Conservation (phyloP, 2,113 vertebrate genomes). For the Montifringilla adamsi region DNA sequence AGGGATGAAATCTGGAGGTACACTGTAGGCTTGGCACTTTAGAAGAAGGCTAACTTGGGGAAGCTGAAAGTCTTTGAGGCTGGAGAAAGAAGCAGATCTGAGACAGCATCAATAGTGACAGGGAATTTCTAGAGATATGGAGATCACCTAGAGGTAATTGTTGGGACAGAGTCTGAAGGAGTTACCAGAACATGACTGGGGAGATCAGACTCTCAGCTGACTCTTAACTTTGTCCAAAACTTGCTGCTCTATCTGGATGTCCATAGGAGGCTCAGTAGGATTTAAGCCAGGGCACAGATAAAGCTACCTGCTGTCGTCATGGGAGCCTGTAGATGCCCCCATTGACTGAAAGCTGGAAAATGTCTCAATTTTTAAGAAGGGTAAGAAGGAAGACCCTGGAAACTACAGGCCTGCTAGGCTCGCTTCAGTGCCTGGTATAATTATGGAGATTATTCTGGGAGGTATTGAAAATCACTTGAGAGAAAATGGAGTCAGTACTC, state of each 20-base stretch:
- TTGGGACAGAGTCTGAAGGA: not conserved
- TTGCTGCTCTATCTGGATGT: not conserved
- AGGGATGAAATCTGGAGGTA: not conserved
- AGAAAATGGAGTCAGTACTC: not conserved
- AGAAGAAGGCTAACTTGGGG: not conserved
- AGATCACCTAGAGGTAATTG: not conserved
- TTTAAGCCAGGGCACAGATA: not conserved
- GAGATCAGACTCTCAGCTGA: not conserved
- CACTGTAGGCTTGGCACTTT: not conserved
- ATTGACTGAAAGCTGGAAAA: not conserved
- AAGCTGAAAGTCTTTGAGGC: not conserved
- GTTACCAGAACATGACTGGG: not conserved
- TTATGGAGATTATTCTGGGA: not conserved
- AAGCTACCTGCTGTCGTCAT: not conserved
- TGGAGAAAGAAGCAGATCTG: not conserved
- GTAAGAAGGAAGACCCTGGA: not conserved
- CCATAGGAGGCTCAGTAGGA: not conserved
- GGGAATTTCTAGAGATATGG: not conserved
- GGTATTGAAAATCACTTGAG: not conserved
- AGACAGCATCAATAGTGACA: not conserved
- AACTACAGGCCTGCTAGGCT: not conserved
- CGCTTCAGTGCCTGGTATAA: not conserved
- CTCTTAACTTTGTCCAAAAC: not conserved
- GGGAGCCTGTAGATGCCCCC: not conserved
- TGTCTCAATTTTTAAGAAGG: not conserved